Evolutionary conservation across 37 sponge, comb jelly and placozoan species (phyloP).

Genomic region (Axinella damicornis): DNA sequence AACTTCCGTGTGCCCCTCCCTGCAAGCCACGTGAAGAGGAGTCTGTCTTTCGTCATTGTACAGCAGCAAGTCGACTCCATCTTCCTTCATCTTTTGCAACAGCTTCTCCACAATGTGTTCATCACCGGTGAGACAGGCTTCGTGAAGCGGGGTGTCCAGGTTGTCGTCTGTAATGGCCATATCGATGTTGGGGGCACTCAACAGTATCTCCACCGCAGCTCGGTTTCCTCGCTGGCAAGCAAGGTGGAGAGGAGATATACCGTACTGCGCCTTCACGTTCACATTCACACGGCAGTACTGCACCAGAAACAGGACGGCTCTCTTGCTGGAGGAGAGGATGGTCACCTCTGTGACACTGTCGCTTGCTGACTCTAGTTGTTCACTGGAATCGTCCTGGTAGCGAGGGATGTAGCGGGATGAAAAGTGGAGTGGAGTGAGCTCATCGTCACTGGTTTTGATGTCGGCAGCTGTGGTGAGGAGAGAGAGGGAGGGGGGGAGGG

Average conservation of each 20-base stretch:
- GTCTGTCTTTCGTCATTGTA: slow-evolving; percentile 22
- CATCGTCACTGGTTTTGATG: slow-evolving; percentile 24
- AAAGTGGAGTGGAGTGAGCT: slow-evolving; percentile 87
- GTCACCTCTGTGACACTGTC: slow-evolving; percentile 23
- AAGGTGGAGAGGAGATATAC: slow-evolving; percentile 82
- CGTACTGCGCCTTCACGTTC: slow-evolving; percentile 31
- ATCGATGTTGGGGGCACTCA: slow-evolving; percentile 16
- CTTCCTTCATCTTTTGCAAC: slow-evolving; percentile 21
- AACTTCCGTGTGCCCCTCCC: slow-evolving; percentile 78
- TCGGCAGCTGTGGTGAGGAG: background rate
- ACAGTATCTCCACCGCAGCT: slow-evolving; percentile 64
- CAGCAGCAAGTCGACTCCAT: background rate
- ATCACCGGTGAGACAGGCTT: slow-evolving; percentile 76
- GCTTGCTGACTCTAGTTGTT: slow-evolving; percentile 15
- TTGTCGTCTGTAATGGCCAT: slow-evolving; percentile 60
- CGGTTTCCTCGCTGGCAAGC: slow-evolving; percentile 81
- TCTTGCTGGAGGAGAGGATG: slow-evolving; percentile 36
- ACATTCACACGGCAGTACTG: slow-evolving; percentile 13
- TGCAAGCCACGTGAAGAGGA: slow-evolving; percentile 82
- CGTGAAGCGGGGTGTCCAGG: slow-evolving; percentile 82
- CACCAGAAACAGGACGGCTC: slow-evolving; percentile 43
- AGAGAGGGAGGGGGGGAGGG: no score
- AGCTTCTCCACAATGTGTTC: slow-evolving; percentile 69
- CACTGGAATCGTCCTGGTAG: background rate
- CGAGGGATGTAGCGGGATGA: slow-evolving; percentile 78